Evolutionary conservation across 2,888 invertebrate genomes (phyloP), one percentile per base, ranked within the genome.

Genomic region (Pseudococcus longispinus): DNA sequence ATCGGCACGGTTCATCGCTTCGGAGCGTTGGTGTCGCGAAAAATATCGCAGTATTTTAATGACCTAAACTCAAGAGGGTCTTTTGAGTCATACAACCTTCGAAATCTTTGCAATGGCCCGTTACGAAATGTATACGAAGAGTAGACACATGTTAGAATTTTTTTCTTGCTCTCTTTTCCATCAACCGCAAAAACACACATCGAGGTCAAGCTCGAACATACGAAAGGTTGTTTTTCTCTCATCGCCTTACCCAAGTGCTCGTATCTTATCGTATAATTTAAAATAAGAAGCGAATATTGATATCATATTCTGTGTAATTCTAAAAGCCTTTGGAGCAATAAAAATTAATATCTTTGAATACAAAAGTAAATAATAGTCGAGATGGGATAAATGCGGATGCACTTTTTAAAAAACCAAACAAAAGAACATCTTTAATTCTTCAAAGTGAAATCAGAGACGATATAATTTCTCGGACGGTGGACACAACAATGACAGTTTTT

Each of bases 1-100:
- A 60, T 60, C 60, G 23, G 9, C 23, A 23, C 60, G 60, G 60
- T 60, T 60, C 60, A 60, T 60, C 60, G 60, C 60, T 60, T 60
- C 60, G 60, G 13, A 60, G 60, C 60, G 60, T 60, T 60, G 60
- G 60, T 60, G 60, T 60, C 60, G 60, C 60, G 60, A 23, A 37
- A 60, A 60, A 60, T 60, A 60, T 60, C 23, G 60, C 9, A 60
- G 0, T 60, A 60, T 23, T 60, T 55, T 23, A n/a, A 60, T 60
- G 60, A 60, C 23, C 60, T 60, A 60, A 60, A 23, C 60, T 70
- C 70, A 32, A 70, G 29, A 70, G 70, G 29, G 6, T 29, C 70
- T 18, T 70, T 70, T 70, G 70, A 70, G 70, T 70, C 70, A 70
- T 70, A 29, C 32, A 29, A 70, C 70, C 70, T 70, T 70, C 70